Evolutionary conservation across 2,113 vertebrate genomes (phyloP).

Genomic region (Corvus moneduloides): DNA sequence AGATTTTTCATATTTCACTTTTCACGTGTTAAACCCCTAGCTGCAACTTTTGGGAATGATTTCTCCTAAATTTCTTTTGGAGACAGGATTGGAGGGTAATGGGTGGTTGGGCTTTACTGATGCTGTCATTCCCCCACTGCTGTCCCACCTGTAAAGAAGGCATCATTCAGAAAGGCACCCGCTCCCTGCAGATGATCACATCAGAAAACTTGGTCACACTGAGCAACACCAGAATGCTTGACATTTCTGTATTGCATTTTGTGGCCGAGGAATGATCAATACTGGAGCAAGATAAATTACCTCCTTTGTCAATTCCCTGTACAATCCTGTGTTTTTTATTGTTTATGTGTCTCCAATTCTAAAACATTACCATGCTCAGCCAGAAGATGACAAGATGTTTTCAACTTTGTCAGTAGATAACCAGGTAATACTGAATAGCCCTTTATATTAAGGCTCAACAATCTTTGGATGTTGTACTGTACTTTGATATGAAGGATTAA

Average conservation of each 20-base stretch:
- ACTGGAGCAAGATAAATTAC: conserved; percentile 39
- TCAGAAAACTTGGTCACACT: background rate
- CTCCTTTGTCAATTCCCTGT: conserved; percentile 34
- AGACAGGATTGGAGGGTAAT: background rate
- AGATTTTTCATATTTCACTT: background rate
- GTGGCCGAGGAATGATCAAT: background rate
- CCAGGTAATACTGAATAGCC: background rate
- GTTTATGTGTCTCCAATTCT: background rate
- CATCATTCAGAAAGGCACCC: background rate
- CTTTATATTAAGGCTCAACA: background rate
- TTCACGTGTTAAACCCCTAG: background rate
- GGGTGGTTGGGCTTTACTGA: background rate
- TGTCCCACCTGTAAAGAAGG: background rate
- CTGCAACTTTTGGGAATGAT: background rate
- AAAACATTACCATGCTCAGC: conserved; percentile 26
- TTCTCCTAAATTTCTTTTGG: background rate
- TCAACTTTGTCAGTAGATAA: background rate
- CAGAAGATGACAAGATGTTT: background rate
- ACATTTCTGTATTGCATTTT: background rate
- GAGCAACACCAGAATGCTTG: background rate
- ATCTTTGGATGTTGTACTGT: background rate
- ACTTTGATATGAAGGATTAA: conserved; percentile 9
- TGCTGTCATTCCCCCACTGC: background rate
- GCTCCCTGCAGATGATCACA: background rate
- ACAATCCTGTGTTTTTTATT: background rate